Evolutionary conservation across 2,113 vertebrate genomes (phyloP).

Genomic region (Ictidomys tridecemlineatus): DNA sequence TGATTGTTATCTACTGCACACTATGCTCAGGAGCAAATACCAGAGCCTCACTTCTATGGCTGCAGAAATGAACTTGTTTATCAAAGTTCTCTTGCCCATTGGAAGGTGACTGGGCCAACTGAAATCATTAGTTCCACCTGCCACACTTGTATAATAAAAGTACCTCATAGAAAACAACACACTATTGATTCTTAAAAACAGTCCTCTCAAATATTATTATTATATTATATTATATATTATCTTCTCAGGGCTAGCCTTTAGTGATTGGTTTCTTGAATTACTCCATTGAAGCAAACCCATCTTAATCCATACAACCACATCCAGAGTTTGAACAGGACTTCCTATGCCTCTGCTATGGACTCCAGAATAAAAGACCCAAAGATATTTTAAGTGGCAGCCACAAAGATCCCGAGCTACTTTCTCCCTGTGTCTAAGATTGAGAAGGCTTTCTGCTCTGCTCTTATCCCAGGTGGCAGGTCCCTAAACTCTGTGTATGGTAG

Average conservation of each 20-base stretch:
- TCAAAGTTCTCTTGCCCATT: constrained; percentile 10
- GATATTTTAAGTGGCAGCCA: constrained; percentile 40
- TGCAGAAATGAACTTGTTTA: neutral
- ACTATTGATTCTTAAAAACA: constrained; percentile 25
- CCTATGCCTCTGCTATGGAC: neutral
- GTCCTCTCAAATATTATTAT: neutral
- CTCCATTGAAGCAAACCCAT: neutral
- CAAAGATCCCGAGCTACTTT: neutral
- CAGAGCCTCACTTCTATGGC: neutral
- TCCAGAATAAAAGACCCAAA: constrained; percentile 35
- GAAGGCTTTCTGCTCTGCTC: constrained; percentile 46
- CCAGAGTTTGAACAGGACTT: neutral
- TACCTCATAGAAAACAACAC: neutral
- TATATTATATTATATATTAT: neutral
- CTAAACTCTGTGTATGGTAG: constrained; percentile 80
- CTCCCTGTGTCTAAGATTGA: neutral
- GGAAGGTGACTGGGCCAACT: neutral
- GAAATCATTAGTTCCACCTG: neutral
- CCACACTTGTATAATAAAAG: neutral
- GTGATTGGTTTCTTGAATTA: constrained; percentile 51
- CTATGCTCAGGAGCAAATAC: neutral
- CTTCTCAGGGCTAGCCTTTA: constrained; percentile 43
- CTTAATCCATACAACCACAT: neutral
- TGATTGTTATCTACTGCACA: neutral
- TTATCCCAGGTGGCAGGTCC: constrained; percentile 57